These are phyloP conservation scores for Pissodes strobi DNA, from an alignment of 1,140 invertebrate species.

Conservation along the genomic window DNA sequence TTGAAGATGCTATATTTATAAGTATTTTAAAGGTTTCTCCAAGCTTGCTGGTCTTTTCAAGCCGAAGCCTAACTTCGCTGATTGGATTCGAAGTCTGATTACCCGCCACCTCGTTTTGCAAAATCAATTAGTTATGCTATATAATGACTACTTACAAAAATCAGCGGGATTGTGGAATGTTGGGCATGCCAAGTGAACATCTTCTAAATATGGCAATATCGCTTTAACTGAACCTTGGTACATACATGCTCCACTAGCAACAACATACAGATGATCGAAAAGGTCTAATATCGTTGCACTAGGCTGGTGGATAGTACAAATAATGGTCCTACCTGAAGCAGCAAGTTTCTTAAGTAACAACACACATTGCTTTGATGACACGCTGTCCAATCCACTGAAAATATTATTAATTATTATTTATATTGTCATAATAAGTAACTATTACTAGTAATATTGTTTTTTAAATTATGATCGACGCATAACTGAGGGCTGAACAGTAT, in stretches of 20 bases:
- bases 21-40: no score
- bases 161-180: conserved; percentile 90
- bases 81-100: no score
- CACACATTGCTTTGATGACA: conserved; percentile 82
- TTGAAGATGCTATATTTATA: no score
- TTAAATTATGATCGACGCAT: no score
- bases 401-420: conserved; percentile 24
- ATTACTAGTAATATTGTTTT: no score
- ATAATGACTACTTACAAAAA: conserved; percentile 84
- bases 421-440: no score
- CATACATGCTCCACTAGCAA: conserved; percentile 80
- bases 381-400: conserved; percentile 82
- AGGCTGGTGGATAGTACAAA: conserved; percentile 90
- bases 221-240: conserved; percentile 77
- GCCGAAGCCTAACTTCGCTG: no score
- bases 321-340: conserved; percentile 68
- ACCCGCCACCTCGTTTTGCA: no score
- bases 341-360: conserved; percentile 75
- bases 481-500: no score
- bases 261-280: conserved; percentile 87
- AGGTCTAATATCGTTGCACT: conserved; percentile 84
- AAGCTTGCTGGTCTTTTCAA: no score
- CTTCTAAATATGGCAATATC: conserved; percentile 77
- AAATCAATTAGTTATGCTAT: neutral
- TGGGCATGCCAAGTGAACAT: conserved; percentile 76